Percentiles rank a stretch among this genome's conserved stretches.
phyloP scores from a whole-genome alignment of 1,140 invertebrate genomes.

The Meloidogyne floridensis region DNA sequence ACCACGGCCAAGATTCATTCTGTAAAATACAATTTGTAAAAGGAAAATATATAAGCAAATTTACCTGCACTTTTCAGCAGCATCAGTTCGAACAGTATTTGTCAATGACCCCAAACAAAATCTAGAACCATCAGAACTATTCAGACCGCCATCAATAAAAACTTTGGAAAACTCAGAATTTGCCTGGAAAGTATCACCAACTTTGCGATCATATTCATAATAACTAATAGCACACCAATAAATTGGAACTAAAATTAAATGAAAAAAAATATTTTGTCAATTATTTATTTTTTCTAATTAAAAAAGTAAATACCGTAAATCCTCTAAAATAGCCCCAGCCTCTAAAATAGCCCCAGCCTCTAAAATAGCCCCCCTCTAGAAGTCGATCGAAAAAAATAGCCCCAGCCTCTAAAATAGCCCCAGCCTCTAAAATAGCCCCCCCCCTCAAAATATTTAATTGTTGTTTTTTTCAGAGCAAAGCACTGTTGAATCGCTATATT shows the following conservation, averaged over 20 bases:
- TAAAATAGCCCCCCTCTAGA: too few relatives aligned
- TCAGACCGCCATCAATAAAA: slow-evolving; percentile 42
- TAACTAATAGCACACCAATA: slow-evolving; percentile 40
- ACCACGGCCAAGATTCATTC: slow-evolving; percentile 35
- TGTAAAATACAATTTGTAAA: neutral
- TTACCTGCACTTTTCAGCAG: slow-evolving; percentile 29
- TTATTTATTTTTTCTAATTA: neutral
- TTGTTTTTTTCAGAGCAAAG: too few relatives aligned
- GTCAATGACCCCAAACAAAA: slow-evolving; percentile 42
- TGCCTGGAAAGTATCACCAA: slow-evolving; percentile 45
- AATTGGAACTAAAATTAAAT: slow-evolving; percentile 30
- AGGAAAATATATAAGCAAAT: neutral
- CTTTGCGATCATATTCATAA: slow-evolving; percentile 36
- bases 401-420: too few relatives aligned
- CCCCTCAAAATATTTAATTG: too few relatives aligned
- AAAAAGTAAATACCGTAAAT: neutral
- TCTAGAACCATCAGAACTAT: slow-evolving; percentile 24
- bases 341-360: too few relatives aligned
- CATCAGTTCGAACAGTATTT: slow-evolving; percentile 26
- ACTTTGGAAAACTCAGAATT: slow-evolving; percentile 31
- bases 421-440: too few relatives aligned
- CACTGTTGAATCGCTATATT: too few relatives aligned
- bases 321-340: too few relatives aligned
- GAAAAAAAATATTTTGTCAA: neutral
- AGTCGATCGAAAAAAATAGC: too few relatives aligned